Evolutionary conservation across 2,797 vertebrate species (phyloP).

Genomic region (Agapornis canus): DNA sequence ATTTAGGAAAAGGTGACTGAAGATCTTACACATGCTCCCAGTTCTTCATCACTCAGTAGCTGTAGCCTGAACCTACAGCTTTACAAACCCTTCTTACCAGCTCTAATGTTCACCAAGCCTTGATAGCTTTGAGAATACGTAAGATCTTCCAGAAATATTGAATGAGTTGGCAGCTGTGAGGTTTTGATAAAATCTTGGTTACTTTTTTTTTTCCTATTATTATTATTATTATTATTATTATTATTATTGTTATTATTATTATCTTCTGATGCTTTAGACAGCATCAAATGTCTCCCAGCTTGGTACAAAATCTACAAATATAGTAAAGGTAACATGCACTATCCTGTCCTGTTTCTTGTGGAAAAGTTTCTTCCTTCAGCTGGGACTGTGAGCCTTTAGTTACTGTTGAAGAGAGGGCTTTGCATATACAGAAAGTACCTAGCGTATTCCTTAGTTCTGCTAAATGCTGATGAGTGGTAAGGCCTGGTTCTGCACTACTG

Average conservation of each 20-base stretch:
- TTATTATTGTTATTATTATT: background rate
- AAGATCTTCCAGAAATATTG: background rate
- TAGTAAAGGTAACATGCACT: background rate
- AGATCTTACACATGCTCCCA: background rate
- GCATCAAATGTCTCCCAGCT: background rate
- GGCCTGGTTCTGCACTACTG: background rate
- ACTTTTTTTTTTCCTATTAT: background rate
- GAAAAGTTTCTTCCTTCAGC: background rate
- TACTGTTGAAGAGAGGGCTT: background rate
- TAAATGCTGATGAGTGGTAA: background rate
- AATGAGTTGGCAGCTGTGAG: background rate
- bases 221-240: background rate
- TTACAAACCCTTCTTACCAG: background rate
- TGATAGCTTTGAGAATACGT: background rate
- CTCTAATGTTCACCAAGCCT: background rate
- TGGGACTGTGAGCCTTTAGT: background rate
- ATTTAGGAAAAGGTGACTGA: background rate
- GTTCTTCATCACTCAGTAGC: background rate
- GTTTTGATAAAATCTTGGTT: background rate
- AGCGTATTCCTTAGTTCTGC: background rate
- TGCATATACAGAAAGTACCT: background rate
- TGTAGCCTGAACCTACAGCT: background rate
- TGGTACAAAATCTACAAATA: background rate
- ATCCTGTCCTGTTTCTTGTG: too few species aligned
- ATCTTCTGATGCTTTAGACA: background rate